Percentiles rank a stretch among this genome's conserved stretches.
Evolutionary conservation across 2,797 vertebrate species (phyloP).

Genomic region (Poeciliopsis infans): DNA sequence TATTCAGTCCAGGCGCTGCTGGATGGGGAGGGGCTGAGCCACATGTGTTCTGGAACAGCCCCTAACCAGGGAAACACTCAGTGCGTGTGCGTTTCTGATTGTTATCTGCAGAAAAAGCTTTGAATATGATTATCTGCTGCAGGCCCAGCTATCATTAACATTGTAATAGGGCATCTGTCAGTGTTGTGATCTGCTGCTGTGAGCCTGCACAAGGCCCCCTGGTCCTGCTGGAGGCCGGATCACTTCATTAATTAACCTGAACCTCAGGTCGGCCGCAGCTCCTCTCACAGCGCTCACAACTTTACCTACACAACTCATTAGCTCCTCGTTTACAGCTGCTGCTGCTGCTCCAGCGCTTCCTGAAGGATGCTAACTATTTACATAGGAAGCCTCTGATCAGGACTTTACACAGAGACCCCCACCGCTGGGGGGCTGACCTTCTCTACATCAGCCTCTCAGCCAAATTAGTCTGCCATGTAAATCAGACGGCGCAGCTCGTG

Average conservation of each 20-base stretch:
- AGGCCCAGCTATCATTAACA: slow-evolving; percentile 80
- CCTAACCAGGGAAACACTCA: slow-evolving; percentile 58
- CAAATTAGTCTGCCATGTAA: slow-evolving; percentile 68
- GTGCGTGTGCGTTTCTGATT: slow-evolving; percentile 66
- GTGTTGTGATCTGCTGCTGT: slow-evolving; percentile 77
- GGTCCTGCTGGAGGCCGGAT: slow-evolving; percentile 48
- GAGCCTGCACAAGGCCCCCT: slow-evolving; percentile 30
- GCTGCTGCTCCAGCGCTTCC: slow-evolving; percentile 34
- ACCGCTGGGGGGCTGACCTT: slow-evolving; percentile 41
- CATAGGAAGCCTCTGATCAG: slow-evolving; percentile 35
- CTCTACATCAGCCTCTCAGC: slow-evolving; percentile 45
- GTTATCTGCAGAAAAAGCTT: slow-evolving; percentile 76
- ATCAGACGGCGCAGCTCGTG: slow-evolving; percentile 44
- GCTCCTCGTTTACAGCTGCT: slow-evolving; percentile 13
- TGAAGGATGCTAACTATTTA: slow-evolving; percentile 48
- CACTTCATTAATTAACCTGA: slow-evolving; percentile 84
- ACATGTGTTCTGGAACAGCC: slow-evolving; percentile 62
- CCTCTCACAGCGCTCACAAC: slow-evolving; percentile 8
- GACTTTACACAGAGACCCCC: slow-evolving; percentile 31
- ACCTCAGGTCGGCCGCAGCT: slow-evolving; percentile 49
- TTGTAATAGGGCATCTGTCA: slow-evolving; percentile 85
- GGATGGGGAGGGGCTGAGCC: slow-evolving; percentile 41
- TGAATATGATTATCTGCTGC: slow-evolving; percentile 81
- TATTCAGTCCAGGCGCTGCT: slow-evolving; percentile 21
- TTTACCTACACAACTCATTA: slow-evolving; percentile 58